phyloP scores from a whole-genome alignment of 2,797 vertebrate genomes.

The Tenualosa ilisha region DNA sequence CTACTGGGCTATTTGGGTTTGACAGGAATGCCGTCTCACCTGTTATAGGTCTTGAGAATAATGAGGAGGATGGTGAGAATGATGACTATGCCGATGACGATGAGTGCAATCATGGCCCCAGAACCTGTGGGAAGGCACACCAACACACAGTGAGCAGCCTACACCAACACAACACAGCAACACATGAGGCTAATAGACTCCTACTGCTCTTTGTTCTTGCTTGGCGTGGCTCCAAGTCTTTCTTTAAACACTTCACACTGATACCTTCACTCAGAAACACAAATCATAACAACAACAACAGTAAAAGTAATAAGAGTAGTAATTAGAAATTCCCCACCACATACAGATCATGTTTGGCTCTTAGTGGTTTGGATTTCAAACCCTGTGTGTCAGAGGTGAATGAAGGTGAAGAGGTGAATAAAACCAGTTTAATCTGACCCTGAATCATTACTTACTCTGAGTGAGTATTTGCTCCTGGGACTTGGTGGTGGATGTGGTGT shows the following conservation, averaged over 20 bases:
- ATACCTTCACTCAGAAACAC: neutral
- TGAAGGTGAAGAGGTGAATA: neutral
- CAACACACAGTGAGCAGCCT: neutral
- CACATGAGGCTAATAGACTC: too few species aligned
- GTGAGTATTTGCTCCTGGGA: slow-evolving; percentile 84
- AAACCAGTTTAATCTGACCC: too few species aligned
- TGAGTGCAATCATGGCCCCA: slow-evolving; percentile 91
- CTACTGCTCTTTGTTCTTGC: neutral
- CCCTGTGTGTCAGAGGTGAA: neutral
- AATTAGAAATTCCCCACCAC: neutral
- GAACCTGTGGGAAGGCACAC: slow-evolving; percentile 75
- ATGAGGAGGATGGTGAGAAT: slow-evolving; percentile 86
- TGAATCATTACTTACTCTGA: too few species aligned
- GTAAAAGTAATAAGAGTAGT: neutral
- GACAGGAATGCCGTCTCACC: slow-evolving; percentile 73
- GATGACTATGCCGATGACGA: slow-evolving; percentile 88
- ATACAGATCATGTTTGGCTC: neutral
- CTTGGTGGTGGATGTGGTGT: slow-evolving; percentile 73
- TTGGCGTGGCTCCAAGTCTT: neutral
- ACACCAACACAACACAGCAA: neutral
- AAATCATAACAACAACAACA: neutral
- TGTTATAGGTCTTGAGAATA: slow-evolving; percentile 92
- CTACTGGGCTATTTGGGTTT: slow-evolving; percentile 27
- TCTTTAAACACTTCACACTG: neutral
- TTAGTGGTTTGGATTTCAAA: neutral